A percentile compares a stretch with the other conserved stretches of the same genome.
Conservation (phyloP, 2,113 vertebrate genomes). For the Caloenas nicobarica region DNA sequence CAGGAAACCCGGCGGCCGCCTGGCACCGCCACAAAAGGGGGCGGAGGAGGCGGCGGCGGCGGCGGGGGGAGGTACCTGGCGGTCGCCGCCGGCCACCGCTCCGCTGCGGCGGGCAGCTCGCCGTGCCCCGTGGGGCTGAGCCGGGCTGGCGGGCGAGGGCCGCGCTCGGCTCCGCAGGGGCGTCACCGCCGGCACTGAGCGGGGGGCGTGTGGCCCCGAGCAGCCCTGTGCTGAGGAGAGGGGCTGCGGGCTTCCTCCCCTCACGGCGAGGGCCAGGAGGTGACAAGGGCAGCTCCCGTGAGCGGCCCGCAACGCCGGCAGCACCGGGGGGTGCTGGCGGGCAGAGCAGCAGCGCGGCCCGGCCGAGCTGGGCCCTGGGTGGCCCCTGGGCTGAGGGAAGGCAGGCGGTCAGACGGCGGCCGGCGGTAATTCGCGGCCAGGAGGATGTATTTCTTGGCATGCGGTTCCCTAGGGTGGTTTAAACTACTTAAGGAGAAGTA, state of each 20-base stretch:
- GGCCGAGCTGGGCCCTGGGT: not conserved
- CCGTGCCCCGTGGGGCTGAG: not conserved
- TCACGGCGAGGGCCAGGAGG: accelerated
- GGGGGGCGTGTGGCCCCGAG: not conserved
- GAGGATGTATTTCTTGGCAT: not conserved
- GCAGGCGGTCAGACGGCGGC: not conserved
- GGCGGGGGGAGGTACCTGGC: conserved; percentile 61
- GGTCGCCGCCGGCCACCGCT: not conserved
- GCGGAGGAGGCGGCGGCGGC: conserved; percentile 41
- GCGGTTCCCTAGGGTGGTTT: not conserved
- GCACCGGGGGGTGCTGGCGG: not conserved
- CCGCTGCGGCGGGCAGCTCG: not conserved
- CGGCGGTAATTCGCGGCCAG: not conserved
- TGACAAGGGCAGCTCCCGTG: not conserved
- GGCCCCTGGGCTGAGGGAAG: not conserved
- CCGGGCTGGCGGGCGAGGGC: not conserved
- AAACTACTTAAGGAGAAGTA: not conserved
- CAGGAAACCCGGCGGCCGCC: conserved; percentile 77
- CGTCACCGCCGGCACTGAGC: not conserved
- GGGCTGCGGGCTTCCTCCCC: no score
- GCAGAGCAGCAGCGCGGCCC: no score
- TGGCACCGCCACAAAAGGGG: conserved; percentile 74
- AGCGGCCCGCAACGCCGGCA: no score
- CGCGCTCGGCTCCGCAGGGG: not conserved
- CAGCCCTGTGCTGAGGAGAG: not conserved